phyloP scores from a whole-genome alignment of 92 coral and sea anemone species.

The Palythoa caribaeorum region DNA sequence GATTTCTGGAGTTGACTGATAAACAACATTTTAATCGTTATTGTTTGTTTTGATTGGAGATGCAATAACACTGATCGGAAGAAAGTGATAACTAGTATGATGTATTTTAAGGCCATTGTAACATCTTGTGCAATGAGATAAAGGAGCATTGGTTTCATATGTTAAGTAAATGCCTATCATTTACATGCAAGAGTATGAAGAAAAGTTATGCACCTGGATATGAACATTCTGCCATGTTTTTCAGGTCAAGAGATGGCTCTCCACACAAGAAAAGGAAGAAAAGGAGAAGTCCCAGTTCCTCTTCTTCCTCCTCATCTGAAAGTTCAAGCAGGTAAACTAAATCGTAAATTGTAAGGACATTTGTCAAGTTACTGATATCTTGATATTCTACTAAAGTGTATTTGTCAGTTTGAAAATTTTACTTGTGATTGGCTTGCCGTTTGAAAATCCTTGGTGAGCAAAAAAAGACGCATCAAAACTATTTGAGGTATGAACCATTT shows the following conservation, averaged over 20 bases:
- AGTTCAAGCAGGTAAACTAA: conserved; percentile 31
- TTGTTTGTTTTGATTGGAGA: background rate
- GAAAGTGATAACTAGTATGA: too few relatives aligned
- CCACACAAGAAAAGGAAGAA: conserved; percentile 80
- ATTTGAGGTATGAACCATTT: too few relatives aligned
- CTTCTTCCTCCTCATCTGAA: conserved; percentile 51
- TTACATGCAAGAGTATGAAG: background rate
- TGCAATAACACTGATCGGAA: too few relatives aligned
- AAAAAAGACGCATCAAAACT: too few relatives aligned
- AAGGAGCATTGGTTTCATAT: too few relatives aligned
- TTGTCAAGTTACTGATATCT: background rate
- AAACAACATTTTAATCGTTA: background rate
- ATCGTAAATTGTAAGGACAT: background rate
- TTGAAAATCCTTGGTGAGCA: too few relatives aligned
- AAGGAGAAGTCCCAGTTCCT: conserved; percentile 68
- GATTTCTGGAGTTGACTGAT: background rate
- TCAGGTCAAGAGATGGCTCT: conserved; percentile 69
- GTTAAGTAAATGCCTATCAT: too few relatives aligned
- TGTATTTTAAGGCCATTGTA: too few relatives aligned
- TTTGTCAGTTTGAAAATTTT: too few relatives aligned
- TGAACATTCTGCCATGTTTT: background rate
- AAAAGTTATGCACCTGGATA: too few relatives aligned
- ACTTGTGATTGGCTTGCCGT: too few relatives aligned
- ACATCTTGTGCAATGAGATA: too few relatives aligned
- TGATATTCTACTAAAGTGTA: background rate